Conservation (phyloP, 2,113 vertebrate species). For the Ovis aries region DNA sequence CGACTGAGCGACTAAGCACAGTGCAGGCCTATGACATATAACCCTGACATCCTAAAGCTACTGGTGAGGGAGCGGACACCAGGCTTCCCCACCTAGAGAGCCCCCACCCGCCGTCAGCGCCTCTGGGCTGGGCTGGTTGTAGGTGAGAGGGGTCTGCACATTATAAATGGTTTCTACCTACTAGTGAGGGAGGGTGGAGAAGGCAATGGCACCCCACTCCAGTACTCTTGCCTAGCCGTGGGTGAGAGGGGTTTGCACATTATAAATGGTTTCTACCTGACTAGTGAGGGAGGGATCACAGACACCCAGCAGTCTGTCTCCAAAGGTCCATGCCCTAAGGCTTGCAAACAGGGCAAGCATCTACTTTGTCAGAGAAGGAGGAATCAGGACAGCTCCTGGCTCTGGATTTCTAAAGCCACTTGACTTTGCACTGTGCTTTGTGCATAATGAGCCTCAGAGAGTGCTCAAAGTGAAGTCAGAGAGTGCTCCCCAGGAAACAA, state of each 20-base stretch:
- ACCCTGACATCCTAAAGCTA: not conserved
- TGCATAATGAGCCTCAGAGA: not conserved
- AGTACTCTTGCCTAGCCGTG: no score
- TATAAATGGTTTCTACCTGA: not conserved
- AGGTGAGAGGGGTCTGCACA: not conserved
- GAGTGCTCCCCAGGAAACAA: no score
- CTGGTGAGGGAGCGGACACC: not conserved
- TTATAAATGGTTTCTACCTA: not conserved
- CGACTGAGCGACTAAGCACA: not conserved
- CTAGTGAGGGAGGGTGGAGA: not conserved
- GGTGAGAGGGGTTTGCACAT: not conserved
- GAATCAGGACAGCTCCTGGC: accelerated
- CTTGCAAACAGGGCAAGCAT: not conserved
- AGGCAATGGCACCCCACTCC: no score
- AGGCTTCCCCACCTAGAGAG: not conserved
- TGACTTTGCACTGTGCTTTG: not conserved
- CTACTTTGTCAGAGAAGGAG: not conserved
- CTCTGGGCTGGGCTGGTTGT: not conserved
- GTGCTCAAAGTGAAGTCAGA: not conserved
- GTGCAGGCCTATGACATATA: not conserved
- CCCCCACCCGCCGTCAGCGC: not conserved
- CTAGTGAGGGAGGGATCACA: not conserved
- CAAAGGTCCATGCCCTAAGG: not conserved
- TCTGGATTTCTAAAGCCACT: not conserved
- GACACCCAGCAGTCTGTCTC: not conserved